Conservation (phyloP, 1,140 invertebrate species). For the Drosophila santomea region DNA sequence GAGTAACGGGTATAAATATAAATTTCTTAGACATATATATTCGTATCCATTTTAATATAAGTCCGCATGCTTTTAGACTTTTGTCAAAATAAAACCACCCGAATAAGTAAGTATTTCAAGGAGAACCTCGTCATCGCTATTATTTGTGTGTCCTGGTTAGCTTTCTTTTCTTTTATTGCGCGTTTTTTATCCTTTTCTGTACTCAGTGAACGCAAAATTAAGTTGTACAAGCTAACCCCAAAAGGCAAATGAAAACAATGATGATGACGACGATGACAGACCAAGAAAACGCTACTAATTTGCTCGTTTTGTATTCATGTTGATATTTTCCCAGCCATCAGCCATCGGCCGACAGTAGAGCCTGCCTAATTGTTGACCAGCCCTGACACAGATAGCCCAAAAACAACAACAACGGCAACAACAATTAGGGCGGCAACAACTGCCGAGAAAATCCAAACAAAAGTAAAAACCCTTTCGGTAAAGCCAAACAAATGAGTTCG, state of each 20-base stretch:
- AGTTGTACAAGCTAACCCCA: constrained; percentile 60
- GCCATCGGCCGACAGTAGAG: constrained; percentile 15
- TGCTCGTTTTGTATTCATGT: constrained; percentile 65
- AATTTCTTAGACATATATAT: too few species aligned
- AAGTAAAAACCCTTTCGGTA: constrained; percentile 45
- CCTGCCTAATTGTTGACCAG: constrained; percentile 74
- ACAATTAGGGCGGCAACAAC: constrained; percentile 32
- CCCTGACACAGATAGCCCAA: constrained; percentile 68
- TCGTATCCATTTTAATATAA: too few species aligned
- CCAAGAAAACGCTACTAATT: constrained; percentile 75
- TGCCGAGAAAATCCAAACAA: constrained; percentile 45
- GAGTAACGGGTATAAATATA: too few species aligned
- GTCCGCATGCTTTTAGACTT: not conserved
- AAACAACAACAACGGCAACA: constrained; percentile 23
- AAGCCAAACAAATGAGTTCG: constrained; percentile 63
- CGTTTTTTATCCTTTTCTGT: constrained; percentile 10
- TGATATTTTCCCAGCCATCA: constrained; percentile 39
- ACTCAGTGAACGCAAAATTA: constrained; percentile 68
- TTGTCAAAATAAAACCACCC: not conserved
- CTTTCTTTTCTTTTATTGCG: constrained; percentile 27
- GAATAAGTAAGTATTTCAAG: constrained; percentile 8
- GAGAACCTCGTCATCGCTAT: constrained; percentile 25
- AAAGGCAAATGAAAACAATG: constrained; percentile 76
- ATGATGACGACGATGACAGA: constrained; percentile 54
- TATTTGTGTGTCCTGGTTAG: constrained; percentile 70